Percentiles rank a stretch among this genome's conserved stretches.
phyloP scores from a whole-genome alignment of 2,797 vertebrate species.

The Xenentodon cancila region DNA sequence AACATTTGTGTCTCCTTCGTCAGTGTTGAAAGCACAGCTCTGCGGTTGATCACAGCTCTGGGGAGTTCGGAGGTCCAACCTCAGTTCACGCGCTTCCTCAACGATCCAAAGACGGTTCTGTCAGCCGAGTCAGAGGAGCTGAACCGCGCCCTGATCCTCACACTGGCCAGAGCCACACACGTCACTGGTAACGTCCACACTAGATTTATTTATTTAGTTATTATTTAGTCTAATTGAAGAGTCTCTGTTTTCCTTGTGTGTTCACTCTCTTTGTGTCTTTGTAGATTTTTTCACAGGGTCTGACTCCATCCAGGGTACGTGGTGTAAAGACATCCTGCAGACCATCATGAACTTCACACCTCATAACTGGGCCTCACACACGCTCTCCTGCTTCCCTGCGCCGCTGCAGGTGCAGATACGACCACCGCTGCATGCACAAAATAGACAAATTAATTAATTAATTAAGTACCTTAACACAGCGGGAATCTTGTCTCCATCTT shows the following conservation, averaged over 20 bases:
- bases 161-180: conserved; percentile 95
- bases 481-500: neutral
- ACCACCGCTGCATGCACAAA: too few species aligned
- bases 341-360: conserved; percentile 99
- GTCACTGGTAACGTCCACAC: conserved; percentile 86
- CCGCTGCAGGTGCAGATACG: conserved; percentile 87
- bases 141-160: conserved; percentile 96
- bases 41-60: conserved; percentile 94
- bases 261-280: conserved; percentile 3
- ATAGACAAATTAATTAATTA: too few species aligned
- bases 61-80: conserved; percentile 98
- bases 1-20: conserved; percentile 7
- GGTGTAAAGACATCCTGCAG: conserved; percentile 99
- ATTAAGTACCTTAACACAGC: too few species aligned
- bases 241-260: too few species aligned
- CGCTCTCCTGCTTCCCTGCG: conserved; percentile 96
- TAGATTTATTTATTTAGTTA: neutral
- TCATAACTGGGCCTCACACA: conserved; percentile 99
- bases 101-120: conserved; percentile 95
- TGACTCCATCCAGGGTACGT: conserved; percentile 98
- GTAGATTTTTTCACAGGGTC: conserved; percentile 98
- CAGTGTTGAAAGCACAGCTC: conserved; percentile 96
- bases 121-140: conserved; percentile 97
- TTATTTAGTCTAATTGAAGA: neutral
- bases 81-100: conserved; percentile 97